phyloP scores from a whole-genome alignment of 2,888 invertebrate species.

The Cephus pygmeus region DNA sequence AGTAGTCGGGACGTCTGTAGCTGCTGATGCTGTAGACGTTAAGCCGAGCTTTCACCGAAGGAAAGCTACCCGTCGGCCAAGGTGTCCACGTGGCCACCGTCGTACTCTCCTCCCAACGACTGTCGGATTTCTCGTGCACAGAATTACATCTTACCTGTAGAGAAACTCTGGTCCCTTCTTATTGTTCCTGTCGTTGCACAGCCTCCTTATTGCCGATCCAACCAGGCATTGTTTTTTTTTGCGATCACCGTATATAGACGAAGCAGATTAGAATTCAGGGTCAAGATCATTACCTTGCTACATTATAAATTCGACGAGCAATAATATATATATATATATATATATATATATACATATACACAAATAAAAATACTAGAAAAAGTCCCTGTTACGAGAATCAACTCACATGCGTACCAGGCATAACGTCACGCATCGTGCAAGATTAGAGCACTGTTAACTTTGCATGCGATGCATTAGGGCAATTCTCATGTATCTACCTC shows the following conservation, averaged over 20 bases:
- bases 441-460: not conserved
- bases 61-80: constrained; percentile 57
- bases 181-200: not conserved
- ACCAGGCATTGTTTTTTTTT: not conserved
- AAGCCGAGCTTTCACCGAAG: constrained; percentile 52
- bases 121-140: not conserved
- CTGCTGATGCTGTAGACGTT: not conserved
- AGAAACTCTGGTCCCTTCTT: not conserved
- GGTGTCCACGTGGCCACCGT: constrained; percentile 28
- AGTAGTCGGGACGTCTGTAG: not conserved
- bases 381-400: not conserved
- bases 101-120: not conserved
- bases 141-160: not conserved
- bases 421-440: not conserved
- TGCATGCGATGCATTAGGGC: not conserved
- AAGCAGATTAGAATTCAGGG: not conserved
- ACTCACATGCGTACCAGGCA: not conserved
- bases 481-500: not conserved
- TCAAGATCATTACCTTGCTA: not conserved
- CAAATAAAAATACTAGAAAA: not conserved
- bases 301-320: not conserved
- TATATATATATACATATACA: no score
- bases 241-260: not conserved
- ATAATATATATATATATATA: no score
- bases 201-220: not conserved